phyloP scores from a whole-genome alignment of 2,888 invertebrate species.

The Gortyna flavago region DNA sequence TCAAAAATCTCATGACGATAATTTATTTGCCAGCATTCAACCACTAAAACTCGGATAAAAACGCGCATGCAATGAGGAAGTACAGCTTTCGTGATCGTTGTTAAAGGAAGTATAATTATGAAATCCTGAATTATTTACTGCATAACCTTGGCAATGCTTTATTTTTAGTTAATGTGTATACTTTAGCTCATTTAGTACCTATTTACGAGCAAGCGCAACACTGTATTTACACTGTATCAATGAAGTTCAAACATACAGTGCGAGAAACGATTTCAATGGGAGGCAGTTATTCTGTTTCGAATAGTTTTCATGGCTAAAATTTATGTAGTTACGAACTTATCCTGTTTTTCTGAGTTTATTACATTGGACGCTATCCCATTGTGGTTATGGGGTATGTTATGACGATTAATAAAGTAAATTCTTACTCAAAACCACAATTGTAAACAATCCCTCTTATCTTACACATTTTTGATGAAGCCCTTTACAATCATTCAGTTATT shows the following conservation, averaged over 20 bases:
- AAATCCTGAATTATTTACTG: conserved; percentile 25
- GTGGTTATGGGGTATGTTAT: not conserved
- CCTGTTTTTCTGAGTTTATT: conserved; percentile 10
- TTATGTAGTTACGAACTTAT: not conserved
- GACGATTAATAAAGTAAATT: not conserved
- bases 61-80: not conserved
- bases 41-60: not conserved
- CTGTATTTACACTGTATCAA: conserved; percentile 8
- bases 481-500: not conserved
- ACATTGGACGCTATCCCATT: not conserved
- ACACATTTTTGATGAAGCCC: not conserved
- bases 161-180: conserved; percentile 35
- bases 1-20: not conserved
- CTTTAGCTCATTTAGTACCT: conserved; percentile 9
- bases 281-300: not conserved
- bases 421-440: not conserved
- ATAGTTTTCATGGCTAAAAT: conserved; percentile 2
- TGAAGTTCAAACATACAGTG: conserved; percentile 4
- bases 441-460: not conserved
- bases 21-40: not conserved
- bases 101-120: conserved; percentile 27
- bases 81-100: not conserved
- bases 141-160: conserved; percentile 42
- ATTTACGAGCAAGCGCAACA: conserved; percentile 26
- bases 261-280: not conserved